Conservation (phyloP, 2,888 invertebrate species). For the Pseudococcus viburni region DNA sequence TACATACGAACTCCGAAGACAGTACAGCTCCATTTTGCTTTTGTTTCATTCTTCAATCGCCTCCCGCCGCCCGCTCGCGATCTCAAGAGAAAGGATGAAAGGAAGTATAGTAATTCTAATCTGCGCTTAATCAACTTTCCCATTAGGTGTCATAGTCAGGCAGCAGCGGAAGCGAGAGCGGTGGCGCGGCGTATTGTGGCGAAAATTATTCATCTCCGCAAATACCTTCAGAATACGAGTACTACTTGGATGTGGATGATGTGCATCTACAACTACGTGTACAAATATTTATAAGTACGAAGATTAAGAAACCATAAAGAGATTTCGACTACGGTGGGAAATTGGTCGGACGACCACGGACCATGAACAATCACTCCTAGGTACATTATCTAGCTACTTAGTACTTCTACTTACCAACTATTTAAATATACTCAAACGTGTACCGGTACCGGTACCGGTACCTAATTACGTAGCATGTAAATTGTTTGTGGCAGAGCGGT, state of each 20-base stretch:
- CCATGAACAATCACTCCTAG: too few species aligned
- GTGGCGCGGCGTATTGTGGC: background rate
- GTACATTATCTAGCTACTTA: too few species aligned
- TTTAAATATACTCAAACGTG: too few species aligned
- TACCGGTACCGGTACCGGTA: too few species aligned
- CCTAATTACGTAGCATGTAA: too few species aligned
- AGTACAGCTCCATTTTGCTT: background rate
- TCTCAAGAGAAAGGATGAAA: slow-evolving; percentile 2
- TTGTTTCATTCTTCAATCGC: background rate
- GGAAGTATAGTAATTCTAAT: slow-evolving; percentile 23
- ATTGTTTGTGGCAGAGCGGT: too few species aligned
- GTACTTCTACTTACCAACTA: too few species aligned
- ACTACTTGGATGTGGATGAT: too few species aligned
- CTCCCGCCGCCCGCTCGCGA: background rate
- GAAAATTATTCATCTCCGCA: slow-evolving; percentile 19
- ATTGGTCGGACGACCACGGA: background rate
- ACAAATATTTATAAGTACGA: background rate
- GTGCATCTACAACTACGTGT: too few species aligned
- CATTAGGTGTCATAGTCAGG: background rate
- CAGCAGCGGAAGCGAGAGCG: background rate
- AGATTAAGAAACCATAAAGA: background rate
- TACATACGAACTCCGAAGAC: too few species aligned
- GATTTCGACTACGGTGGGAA: slow-evolving; percentile 19
- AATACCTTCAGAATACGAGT: background rate
- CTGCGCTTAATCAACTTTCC: slow-evolving; percentile 16